These are phyloP conservation scores for Acanthaster planci DNA, from an alignment of 35 echinoderm and acorn worm species.

Conservation along the genomic window DNA sequence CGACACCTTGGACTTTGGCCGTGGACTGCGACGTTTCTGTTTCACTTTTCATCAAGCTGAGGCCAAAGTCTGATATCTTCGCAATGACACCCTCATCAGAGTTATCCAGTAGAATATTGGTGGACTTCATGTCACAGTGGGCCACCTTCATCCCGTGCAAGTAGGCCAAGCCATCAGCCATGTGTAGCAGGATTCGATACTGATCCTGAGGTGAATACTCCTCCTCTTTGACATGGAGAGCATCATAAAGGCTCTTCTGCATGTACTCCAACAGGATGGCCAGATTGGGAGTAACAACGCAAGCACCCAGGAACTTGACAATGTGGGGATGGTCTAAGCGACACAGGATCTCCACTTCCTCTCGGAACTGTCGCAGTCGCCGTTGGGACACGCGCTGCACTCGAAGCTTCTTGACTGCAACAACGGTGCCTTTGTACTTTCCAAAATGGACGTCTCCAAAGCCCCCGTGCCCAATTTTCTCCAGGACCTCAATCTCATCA, in stretches of 20 bases:
- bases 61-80: conserved; percentile 53
- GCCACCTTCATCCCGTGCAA: conserved; percentile 32
- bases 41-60: conserved; percentile 53
- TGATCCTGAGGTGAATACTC: conserved; percentile 10
- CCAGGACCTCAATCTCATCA: conserved; percentile 9
- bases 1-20: conserved; percentile 17
- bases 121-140: conserved; percentile 57
- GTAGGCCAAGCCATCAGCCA: conserved; percentile 41
- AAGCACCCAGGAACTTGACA: conserved; percentile 44
- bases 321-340: conserved; percentile 38
- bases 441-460: conserved; percentile 54
- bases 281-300: conserved; percentile 50
- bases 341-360: conserved; percentile 33
- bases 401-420: conserved; percentile 60
- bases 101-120: conserved; percentile 36
- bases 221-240: conserved; percentile 33
- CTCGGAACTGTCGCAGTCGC: conserved; percentile 36
- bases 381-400: conserved; percentile 49
- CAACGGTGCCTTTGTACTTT: conserved; percentile 32
- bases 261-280: conserved; percentile 57
- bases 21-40: conserved; percentile 8
- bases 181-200: conserved; percentile 6
- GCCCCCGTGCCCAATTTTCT: conserved; percentile 54
- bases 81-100: background rate
- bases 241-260: conserved; percentile 45